Percentiles rank a stretch among this genome's conserved stretches.
Conservation (phyloP, 2,113 vertebrate genomes). For the Barbus barbus region DNA sequence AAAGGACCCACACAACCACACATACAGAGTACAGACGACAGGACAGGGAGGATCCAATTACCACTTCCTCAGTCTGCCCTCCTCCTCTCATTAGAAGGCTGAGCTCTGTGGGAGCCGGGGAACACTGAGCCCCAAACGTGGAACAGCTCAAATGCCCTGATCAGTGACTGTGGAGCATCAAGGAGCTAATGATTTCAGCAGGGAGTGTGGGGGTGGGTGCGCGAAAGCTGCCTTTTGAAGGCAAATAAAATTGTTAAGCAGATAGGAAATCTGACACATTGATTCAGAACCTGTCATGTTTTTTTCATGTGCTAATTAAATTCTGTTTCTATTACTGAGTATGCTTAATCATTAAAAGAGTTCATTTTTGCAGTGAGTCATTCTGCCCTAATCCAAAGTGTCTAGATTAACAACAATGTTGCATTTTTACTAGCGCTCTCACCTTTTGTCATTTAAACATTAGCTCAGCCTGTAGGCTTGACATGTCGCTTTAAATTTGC, state of each 20-base stretch:
- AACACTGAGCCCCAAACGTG: slow-evolving; percentile 32
- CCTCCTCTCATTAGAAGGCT: slow-evolving; percentile 47
- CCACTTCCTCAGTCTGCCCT: slow-evolving; percentile 45
- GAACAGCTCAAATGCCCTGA: slow-evolving; percentile 31
- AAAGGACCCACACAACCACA: slow-evolving; percentile 34
- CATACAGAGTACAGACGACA: slow-evolving; percentile 21
- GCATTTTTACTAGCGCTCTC: not conserved
- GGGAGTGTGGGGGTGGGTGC: not conserved
- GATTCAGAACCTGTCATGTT: slow-evolving; percentile 27
- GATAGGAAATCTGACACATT: slow-evolving; percentile 25
- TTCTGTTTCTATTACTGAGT: slow-evolving; percentile 21
- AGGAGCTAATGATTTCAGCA: slow-evolving; percentile 42
- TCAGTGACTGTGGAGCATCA: slow-evolving; percentile 44
- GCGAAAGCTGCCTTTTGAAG: slow-evolving; percentile 8
- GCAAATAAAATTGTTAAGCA: slow-evolving; percentile 22
- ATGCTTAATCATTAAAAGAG: slow-evolving; percentile 17
- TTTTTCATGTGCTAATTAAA: slow-evolving; percentile 19
- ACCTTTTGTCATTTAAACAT: slow-evolving; percentile 14
- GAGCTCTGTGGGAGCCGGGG: slow-evolving; percentile 33
- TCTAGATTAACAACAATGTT: not conserved
- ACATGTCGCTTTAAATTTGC: not conserved
- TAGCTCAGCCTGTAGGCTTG: not conserved
- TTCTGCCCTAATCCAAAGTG: slow-evolving; percentile 16
- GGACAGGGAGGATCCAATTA: slow-evolving; percentile 48
- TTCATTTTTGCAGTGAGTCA: not conserved